phyloP scores from a whole-genome alignment of 2,888 invertebrate species.

The Lepidonotus clava region DNA sequence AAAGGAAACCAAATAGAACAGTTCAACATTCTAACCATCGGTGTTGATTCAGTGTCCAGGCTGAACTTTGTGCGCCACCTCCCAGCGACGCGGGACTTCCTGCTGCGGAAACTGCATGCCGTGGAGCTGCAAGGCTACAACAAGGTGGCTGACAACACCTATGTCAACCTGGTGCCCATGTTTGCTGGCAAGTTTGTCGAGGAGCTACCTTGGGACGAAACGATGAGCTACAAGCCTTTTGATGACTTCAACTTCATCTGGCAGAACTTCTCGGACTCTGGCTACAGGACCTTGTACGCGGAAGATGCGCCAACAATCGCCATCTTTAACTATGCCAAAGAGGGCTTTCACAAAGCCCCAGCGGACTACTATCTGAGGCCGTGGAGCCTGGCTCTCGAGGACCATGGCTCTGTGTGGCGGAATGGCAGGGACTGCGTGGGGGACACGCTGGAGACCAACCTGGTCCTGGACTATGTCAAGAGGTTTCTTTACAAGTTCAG shows the following conservation, averaged over 20 bases:
- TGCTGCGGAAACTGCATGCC: conserved; percentile 85
- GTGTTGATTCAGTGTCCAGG: conserved; percentile 92
- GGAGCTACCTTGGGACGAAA: conserved; percentile 76
- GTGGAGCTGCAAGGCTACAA: conserved; percentile 93
- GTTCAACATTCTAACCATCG: conserved; percentile 89
- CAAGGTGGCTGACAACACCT: conserved; percentile 96
- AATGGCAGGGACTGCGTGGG: conserved; percentile 84
- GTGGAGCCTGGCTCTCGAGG: conserved; percentile 84
- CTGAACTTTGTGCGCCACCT: conserved; percentile 92
- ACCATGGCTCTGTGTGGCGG: conserved; percentile 68
- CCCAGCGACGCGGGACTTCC: conserved; percentile 84
- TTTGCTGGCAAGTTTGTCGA: conserved; percentile 84
- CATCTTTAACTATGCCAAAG: conserved; percentile 89
- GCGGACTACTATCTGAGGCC: conserved; percentile 92
- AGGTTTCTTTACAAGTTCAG: conserved; percentile 84
- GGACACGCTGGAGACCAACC: conserved; percentile 85
- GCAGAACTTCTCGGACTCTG: conserved; percentile 87
- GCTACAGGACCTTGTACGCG: conserved; percentile 89
- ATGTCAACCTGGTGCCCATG: conserved; percentile 92
- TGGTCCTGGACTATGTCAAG: conserved; percentile 84
- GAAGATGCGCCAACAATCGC: conserved; percentile 91
- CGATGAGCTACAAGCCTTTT: conserved; percentile 69
- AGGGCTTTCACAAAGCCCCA: conserved; percentile 88
- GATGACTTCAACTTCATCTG: conserved; percentile 92
- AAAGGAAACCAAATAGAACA: conserved; percentile 63